Evolutionary conservation across 2,113 vertebrate genomes (phyloP), one percentile per base, ranked within the genome.

Genomic region (Acanthisitta chloris): DNA sequence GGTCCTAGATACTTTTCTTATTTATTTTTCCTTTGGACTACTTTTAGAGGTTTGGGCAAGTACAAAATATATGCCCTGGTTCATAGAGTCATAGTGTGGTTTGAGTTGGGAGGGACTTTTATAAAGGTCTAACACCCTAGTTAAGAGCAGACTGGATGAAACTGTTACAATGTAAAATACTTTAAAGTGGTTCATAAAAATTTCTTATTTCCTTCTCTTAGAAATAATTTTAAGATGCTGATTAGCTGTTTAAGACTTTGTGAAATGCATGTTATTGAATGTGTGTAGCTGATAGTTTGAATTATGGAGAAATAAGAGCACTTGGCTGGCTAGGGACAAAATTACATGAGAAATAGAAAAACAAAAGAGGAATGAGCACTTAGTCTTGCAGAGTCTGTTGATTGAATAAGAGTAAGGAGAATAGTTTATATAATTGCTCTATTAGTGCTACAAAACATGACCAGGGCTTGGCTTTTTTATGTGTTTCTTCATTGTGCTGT

Each of bases 351-450:
- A 64, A 73, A 42, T 33, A 65, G 48, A 45, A 81, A 91, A 92
- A 23, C 23, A 36, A 33, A 67, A 51, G 87, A 43, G 34, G 72
- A 92, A 88, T 45, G 67, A 96, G 62, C 33, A 16, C 34, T 96
- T 95, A 54, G 33, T 92, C 66, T 92, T 91, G 49, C 71, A 82
- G 69, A 85, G 33, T 62, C 42, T 92, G 49, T 51, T 94, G 76
- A 57, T 29, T 85, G 34, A 95, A 59, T 70, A 70, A 71, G 61
- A 81, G 57, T 38, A 61, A 58, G 52, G 76, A 76, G 26, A 89
- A 66, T 28, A 81, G 71, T 91, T 92, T 85, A 69, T 54, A 4
- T 94, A 97, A 91, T 93, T 92, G 81, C 71, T 91, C 81, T 93
- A 20, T 88, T 88, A 95, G 87, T 77, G 78, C 74, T 82, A 25